phyloP scores from a whole-genome alignment of 2,797 vertebrate genomes.

The Pampus argenteus region DNA sequence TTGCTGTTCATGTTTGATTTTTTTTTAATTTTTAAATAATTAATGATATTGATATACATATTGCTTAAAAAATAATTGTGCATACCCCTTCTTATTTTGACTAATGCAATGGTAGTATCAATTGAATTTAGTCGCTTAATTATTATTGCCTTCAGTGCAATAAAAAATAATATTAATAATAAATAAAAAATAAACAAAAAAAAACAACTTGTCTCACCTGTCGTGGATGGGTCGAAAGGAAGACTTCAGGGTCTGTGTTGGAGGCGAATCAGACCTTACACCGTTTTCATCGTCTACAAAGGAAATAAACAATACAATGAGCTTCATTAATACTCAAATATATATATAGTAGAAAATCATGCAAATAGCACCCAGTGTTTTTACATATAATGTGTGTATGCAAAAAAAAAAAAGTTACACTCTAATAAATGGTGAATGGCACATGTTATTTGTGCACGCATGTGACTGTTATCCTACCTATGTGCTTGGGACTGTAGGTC shows the following conservation, averaged over 20 bases:
- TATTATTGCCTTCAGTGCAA: neutral
- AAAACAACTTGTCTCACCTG: conserved; percentile 91
- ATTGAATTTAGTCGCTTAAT: neutral
- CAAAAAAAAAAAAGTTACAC: neutral
- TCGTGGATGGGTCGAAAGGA: conserved; percentile 95
- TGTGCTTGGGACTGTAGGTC: conserved; percentile 92
- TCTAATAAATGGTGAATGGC: neutral
- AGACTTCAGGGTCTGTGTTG: conserved; percentile 91
- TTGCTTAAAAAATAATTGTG: neutral
- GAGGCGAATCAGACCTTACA: conserved; percentile 90
- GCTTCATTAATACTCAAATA: conserved; percentile 11
- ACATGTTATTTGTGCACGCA: neutral
- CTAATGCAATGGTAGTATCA: neutral
- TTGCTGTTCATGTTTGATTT: neutral
- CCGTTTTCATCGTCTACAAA: conserved; percentile 91
- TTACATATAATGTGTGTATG: neutral
- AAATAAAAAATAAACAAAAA: too few species aligned
- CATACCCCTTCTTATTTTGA: neutral
- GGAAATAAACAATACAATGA: conserved; percentile 34
- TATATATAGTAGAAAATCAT: neutral
- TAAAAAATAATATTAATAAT: too few species aligned
- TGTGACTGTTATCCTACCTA: conserved; percentile 85
- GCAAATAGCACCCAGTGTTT: neutral
- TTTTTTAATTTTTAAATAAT: conserved; percentile 5
- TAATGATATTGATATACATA: neutral